Evolutionary conservation across 1,140 invertebrate species (phyloP).

Genomic region (Cydia fagiglandana): DNA sequence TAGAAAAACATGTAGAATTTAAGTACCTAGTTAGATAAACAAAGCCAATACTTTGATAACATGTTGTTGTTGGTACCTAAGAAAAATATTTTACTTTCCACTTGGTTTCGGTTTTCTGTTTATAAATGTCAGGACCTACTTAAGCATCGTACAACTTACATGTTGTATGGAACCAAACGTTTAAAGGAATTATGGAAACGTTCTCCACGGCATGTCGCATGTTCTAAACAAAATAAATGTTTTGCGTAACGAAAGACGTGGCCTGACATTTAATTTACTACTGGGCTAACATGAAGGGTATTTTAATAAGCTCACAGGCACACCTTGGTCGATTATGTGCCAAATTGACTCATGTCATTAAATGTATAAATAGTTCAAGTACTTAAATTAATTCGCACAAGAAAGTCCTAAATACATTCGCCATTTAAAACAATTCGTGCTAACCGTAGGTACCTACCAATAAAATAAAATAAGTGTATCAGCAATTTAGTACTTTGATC

Average conservation of each 20-base stretch:
- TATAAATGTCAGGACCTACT: neutral
- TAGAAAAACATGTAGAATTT: constrained; percentile 15
- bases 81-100: neutral
- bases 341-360: too few relatives aligned
- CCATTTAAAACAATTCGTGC: too few relatives aligned
- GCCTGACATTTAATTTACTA: neutral
- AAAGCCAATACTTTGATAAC: neutral
- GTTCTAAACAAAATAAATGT: constrained; percentile 3
- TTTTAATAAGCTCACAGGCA: too few relatives aligned
- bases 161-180: neutral
- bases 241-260: neutral
- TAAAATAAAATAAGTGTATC: too few relatives aligned
- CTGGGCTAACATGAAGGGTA: too few relatives aligned
- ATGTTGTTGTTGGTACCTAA: neutral
- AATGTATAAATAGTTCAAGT: too few relatives aligned
- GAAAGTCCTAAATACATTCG: too few relatives aligned
- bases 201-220: neutral
- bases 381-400: too few relatives aligned
- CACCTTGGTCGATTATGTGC: too few relatives aligned
- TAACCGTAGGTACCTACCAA: too few relatives aligned
- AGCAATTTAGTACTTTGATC: neutral
- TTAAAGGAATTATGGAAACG: neutral
- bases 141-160: neutral
- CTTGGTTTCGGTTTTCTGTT: neutral
- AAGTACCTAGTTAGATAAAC: neutral